Base-by-base conservation (phyloP, 64 coral and sea anemone genomes). In the Actinia tenebrosa region DNA sequence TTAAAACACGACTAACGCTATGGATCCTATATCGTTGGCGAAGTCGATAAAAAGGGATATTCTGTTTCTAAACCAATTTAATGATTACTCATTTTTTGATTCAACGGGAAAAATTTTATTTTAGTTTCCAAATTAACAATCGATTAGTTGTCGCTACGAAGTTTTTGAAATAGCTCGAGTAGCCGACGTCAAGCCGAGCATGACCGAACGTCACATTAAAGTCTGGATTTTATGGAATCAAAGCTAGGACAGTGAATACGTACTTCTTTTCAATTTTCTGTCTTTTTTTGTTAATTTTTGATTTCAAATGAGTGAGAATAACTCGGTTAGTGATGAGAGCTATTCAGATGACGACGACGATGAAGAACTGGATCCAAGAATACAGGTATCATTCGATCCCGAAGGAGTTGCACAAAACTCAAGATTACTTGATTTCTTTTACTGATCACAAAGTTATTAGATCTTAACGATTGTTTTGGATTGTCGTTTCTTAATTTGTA, bases 331-430 rank as follows among this genome's bases (percentile, higher is more conserved):
- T 80, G 94, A 89, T n/a, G 94, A 97, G 44, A 89, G 89, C 56
- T 93, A 60, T 53, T 85, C 91, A 47, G 94, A 97, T 61, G 94
- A 89, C 2, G 90, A 92, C 46, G 90, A 92, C 5, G 94, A 89
- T 83, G 91, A 97, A 86, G 94, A 97, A 19, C 50, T 97, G 22
- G 94, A 97, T 26, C 94, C 94, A 58, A 82, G 94, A 26, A 92
- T 97, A 60, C 94, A 97, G 88, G 94, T 97, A 88, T 55, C 23
- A 30, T 61, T 18, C 17, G 69, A 42, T 75, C 69, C n/a, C 6
- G 63, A 66, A 66, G 63, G 63, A 66, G 19, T 75, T 75, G 10
- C 69, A 14, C 7, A 69, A 69, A 20, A 22, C 69, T 42, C 10
- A 42, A 75, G 7, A 42, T 22, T 75, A 26, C 27, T 79, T 79